phyloP scores from a whole-genome alignment of 2,797 vertebrate species.

The Emydoidea blandingii region DNA sequence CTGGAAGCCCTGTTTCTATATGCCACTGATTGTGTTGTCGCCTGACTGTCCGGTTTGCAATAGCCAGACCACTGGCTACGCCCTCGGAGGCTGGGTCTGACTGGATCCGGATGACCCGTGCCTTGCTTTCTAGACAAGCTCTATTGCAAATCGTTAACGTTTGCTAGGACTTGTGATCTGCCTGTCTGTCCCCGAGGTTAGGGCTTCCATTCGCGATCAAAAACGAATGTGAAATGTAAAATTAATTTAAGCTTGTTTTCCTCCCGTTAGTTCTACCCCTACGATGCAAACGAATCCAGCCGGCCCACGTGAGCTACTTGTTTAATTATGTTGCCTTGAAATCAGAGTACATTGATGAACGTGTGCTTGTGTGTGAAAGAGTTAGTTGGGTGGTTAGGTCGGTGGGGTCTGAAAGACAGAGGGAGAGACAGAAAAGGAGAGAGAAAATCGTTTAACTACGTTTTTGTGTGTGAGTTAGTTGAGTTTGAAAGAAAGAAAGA shows the following conservation, averaged over 20 bases:
- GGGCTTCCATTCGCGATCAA: not conserved
- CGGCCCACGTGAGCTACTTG: not conserved
- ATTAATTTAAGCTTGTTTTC: not conserved
- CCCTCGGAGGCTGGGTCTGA: not conserved
- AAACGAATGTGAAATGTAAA: not conserved
- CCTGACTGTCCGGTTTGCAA: not conserved
- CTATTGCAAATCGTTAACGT: not conserved
- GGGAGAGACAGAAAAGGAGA: too few relatives aligned
- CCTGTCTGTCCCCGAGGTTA: not conserved
- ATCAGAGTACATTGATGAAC: not conserved
- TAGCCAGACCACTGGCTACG: too few relatives aligned
- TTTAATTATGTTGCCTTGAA: not conserved
- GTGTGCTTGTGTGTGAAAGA: not conserved
- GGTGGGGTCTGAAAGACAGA: not conserved
- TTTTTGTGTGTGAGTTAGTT: too few relatives aligned
- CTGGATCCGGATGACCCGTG: not conserved
- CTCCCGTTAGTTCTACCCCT: not conserved
- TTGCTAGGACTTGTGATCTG: not conserved
- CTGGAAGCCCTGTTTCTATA: not conserved
- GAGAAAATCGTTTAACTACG: not conserved
- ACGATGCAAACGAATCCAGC: not conserved
- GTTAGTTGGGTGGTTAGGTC: too few relatives aligned
- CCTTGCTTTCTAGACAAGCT: too few relatives aligned
- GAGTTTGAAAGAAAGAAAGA: too few relatives aligned
- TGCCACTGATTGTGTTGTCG: not conserved